A percentile compares a stretch with the other conserved stretches of the same genome.
phyloP scores from a whole-genome alignment of 2,888 invertebrate genomes.

The Lepidochrysops patricia region DNA sequence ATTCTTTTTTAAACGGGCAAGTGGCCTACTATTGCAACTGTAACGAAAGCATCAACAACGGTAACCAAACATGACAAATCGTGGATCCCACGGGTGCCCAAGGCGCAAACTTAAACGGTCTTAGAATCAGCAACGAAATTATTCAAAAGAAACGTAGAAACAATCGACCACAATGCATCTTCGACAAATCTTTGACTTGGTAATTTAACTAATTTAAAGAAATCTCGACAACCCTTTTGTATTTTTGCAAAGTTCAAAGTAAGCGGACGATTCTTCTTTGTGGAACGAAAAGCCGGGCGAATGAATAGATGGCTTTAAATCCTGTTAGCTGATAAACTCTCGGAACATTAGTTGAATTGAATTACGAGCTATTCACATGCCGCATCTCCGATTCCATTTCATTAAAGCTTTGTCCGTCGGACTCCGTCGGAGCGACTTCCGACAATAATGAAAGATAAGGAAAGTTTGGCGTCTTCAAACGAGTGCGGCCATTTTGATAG shows the following conservation, averaged over 20 bases:
- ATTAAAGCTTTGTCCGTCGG: constrained; percentile 27
- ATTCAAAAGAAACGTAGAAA: too few species aligned
- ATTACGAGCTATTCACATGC: constrained; percentile 16
- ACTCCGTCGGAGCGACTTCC: constrained; percentile 40
- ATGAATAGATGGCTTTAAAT: constrained; percentile 7
- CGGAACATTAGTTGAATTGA: constrained; percentile 10
- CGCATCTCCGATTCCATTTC: constrained; percentile 25
- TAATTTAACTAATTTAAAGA: background rate
- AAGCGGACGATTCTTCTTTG: background rate
- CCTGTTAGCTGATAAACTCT: constrained; percentile 5
- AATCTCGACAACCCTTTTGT: background rate
- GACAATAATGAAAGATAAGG: constrained; percentile 55
- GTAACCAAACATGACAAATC: too few species aligned
- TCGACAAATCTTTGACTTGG: too few species aligned
- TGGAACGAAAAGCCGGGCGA: background rate
- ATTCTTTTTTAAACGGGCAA: too few species aligned
- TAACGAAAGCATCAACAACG: too few species aligned
- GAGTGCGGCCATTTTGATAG: constrained; percentile 20
- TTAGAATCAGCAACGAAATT: too few species aligned
- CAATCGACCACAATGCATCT: too few species aligned
- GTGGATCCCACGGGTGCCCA: too few species aligned
- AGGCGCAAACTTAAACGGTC: too few species aligned
- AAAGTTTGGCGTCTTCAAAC: constrained; percentile 53
- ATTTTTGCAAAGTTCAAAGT: background rate
- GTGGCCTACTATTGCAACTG: too few species aligned